phyloP scores from a whole-genome alignment of 2,888 invertebrate genomes.

The Ctena decussata region DNA sequence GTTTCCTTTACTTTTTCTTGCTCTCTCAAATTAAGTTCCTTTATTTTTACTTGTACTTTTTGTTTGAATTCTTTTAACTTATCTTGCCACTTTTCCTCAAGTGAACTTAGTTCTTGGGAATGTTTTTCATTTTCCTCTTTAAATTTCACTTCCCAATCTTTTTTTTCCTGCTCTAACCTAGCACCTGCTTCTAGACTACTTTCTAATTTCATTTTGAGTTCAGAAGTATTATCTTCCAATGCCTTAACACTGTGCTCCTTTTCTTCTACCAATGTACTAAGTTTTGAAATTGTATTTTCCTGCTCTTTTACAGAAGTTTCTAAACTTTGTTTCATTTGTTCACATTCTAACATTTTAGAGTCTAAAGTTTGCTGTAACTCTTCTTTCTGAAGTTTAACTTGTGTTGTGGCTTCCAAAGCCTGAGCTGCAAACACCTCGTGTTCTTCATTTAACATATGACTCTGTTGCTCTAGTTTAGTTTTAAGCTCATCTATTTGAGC shows the following conservation, averaged over 20 bases:
- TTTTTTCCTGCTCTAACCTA: constrained; percentile 45
- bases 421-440: constrained; percentile 75
- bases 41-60: constrained; percentile 78
- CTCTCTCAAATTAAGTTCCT: constrained; percentile 74
- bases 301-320: constrained; percentile 20
- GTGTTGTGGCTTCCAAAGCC: constrained; percentile 71
- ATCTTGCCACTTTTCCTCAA: constrained; percentile 70
- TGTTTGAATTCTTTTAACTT: constrained; percentile 79
- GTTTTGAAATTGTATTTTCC: constrained; percentile 18
- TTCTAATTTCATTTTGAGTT: constrained; percentile 23
- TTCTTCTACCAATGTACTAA: constrained; percentile 4
- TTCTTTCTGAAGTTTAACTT: constrained; percentile 68
- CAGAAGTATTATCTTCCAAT: constrained; percentile 14
- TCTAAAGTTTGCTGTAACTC: constrained; percentile 71
- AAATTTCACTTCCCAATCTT: constrained; percentile 57
- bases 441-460: constrained; percentile 71
- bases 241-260: constrained; percentile 10
- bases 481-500: constrained; percentile 76
- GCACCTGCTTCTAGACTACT: not conserved
- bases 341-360: constrained; percentile 72
- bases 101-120: constrained; percentile 60
- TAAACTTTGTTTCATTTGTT: constrained; percentile 39
- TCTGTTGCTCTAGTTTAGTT: constrained; percentile 69
- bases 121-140: constrained; percentile 65
- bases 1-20: constrained; percentile 49